Evolutionary conservation across 1,140 invertebrate genomes (phyloP), one percentile per base, ranked within the genome.

Genomic region (Macrostomum lignano): DNA sequence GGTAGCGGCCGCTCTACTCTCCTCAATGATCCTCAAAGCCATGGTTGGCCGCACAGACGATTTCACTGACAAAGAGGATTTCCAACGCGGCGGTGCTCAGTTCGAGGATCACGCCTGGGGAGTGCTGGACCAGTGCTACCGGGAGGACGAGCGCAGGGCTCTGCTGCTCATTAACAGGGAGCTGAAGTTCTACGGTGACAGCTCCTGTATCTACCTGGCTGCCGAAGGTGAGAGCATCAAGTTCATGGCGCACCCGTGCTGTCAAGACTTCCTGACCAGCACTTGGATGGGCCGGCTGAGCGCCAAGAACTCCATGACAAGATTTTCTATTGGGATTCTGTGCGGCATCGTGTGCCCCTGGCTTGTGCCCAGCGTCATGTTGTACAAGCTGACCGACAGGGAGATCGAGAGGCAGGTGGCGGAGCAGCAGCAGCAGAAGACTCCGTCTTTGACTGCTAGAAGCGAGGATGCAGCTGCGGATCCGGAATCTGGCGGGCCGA

Each of bases 81-180:
- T n/a, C n/a, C n/a, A n/a, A n/a, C n/a, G n/a, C n/a, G 20, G 5
- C 3, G 3, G 5, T 33, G 26, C 21, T 13, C 11, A 33, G 17
- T 33, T 33, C 15, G 13, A 33, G 26, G 19, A 19, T 10, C 17
- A 19, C 10, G 32, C 32, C 3, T 21, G 26, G 17, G 49, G 46
- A 26, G 51, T 56, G 7, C 34, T 58, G 4, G 52, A 47, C 39
- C 46, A 46, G 25, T 58, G 55, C 34, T 49, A 55, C 35, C 35
- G 39, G n/a, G 39, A 40, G 14, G 49, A 55, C 37, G 52, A 55
- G 36, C 37, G 40, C n/a, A 46, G 46, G 24, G 43, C 52, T 3
- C 48, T 48, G 31, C 38, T 48, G 9, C 26, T 55, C 6, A 36
- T 57, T 10, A 38, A 51, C 1, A 38, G 48, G 6, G 40, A 50